These are phyloP conservation scores for Lordiphosa andalusiaca DNA, from an alignment of 2,888 invertebrate genomes.

Conservation along the genomic window DNA sequence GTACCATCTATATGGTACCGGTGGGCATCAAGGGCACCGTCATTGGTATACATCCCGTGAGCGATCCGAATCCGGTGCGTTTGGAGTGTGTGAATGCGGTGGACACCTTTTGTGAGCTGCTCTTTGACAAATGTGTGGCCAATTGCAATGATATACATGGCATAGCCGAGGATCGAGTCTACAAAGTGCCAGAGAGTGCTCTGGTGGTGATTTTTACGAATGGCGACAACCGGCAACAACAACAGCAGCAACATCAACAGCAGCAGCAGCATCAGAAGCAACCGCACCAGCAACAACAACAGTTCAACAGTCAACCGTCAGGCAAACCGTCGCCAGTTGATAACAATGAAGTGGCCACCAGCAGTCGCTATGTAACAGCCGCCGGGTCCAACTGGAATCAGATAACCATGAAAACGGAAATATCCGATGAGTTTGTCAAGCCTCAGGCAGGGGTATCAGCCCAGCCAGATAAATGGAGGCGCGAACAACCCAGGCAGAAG, in stretches of 20 bases:
- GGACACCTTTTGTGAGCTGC: constrained; percentile 86
- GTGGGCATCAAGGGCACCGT: constrained; percentile 92
- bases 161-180: constrained; percentile 72
- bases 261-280: not conserved
- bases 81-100: constrained; percentile 81
- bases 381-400: constrained; percentile 21
- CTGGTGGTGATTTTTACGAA: constrained; percentile 60
- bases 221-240: constrained; percentile 40
- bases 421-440: constrained; percentile 39
- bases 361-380: constrained; percentile 37
- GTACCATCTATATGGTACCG: constrained; percentile 87
- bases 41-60: constrained; percentile 83
- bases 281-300: not conserved
- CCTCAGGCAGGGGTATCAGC: constrained; percentile 8
- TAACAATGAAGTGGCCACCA: not conserved
- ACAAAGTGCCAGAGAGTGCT: constrained; percentile 81
- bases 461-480: not conserved
- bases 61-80: constrained; percentile 80
- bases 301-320: constrained; percentile 17
- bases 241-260: not conserved
- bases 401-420: constrained; percentile 46
- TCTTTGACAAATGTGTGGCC: constrained; percentile 89
- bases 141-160: constrained; percentile 82
- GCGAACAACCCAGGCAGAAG: not conserved
- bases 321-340: too few species aligned